These are phyloP conservation scores for Zootoca vivipara DNA, from an alignment of 2,113 vertebrate species.

Conservation along the genomic window DNA sequence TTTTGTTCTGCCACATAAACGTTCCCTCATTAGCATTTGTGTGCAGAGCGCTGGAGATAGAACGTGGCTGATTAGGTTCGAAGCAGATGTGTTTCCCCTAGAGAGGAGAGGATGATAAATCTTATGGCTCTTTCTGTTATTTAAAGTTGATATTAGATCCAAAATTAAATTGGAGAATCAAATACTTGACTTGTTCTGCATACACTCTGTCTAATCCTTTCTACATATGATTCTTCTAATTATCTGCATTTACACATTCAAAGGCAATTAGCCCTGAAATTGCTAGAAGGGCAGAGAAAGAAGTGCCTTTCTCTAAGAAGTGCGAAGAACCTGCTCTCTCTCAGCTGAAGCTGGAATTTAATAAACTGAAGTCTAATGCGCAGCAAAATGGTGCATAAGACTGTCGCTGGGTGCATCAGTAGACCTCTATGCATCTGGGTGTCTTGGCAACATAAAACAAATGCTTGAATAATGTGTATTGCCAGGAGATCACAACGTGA, in stretches of 20 bases:
- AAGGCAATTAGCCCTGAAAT: conserved; percentile 71
- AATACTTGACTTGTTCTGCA: conserved; percentile 49
- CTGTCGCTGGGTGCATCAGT: not conserved
- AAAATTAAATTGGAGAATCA: conserved; percentile 56
- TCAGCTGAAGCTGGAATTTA: conserved; percentile 54
- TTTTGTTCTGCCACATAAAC: conserved; percentile 51
- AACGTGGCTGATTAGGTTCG: conserved; percentile 61
- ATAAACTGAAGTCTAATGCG: conserved; percentile 48
- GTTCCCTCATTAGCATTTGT: conserved; percentile 59
- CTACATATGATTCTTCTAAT: conserved; percentile 61
- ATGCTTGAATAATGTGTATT: not conserved
- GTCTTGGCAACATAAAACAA: not conserved
- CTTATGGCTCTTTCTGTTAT: conserved; percentile 53
- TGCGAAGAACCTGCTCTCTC: conserved; percentile 42
- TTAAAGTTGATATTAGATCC: conserved; percentile 58
- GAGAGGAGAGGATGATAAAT: conserved; percentile 56
- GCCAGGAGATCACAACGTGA: not conserved
- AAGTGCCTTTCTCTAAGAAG: conserved; percentile 57
- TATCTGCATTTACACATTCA: conserved; percentile 71
- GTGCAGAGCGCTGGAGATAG: conserved; percentile 25
- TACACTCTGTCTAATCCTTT: conserved; percentile 46
- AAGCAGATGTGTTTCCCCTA: conserved; percentile 37
- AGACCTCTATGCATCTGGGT: not conserved
- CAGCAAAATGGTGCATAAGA: conserved; percentile 9
- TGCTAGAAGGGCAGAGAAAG: conserved; percentile 62